Evolutionary conservation across 2,113 vertebrate species (phyloP), one percentile per base, ranked within the genome.

Genomic region (Ia io): DNA sequence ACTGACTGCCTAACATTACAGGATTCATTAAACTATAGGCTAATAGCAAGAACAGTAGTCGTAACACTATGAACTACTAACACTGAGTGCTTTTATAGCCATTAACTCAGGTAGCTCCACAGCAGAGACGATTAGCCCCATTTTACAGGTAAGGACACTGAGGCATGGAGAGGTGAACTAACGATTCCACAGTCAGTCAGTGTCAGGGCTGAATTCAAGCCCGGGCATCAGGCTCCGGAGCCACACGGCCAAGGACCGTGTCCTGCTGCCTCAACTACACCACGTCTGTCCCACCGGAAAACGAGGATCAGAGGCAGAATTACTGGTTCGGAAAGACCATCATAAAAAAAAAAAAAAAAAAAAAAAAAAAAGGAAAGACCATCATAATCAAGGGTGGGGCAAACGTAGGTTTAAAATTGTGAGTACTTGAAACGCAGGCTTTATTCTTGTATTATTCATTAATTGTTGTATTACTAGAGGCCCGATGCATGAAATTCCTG

Each of bases 171-270:
- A 67, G 11, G 2, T 4, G 23, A 61, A 23, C 13, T 7, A 30
- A 51, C 23, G 17, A 67, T 0, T 9, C 23, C 71, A 44, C n/a
- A 7, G 83, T 28, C 71, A 51, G 1, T 10, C 83, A 67, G 28
- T 35, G 5, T 7, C 28, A 18, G 32, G 20, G 13, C 32, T n/a
- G 28, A 42, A 69, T 35, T 59, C 51, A 35, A 79, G 49, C 1
- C 30, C 20, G 1, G 28, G 44, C 35, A 30, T 11, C 1, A 2
- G 77, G 42, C 59, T 35, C 85, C 7, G 4, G 44, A 35, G 63
- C 37, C 32, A 47, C 9, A 5, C 0, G 22, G 28, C 47, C 44
- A 17, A 37, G 2, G 12, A 23, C 30, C 0, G 0, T 22, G n/a
- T 12, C 67, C 5, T 0, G 16, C 25, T 12, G 30, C 23, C n/a